Percentiles rank a stretch among this genome's conserved stretches.
Conservation (phyloP, 2,113 vertebrate genomes). For the Anarhynchus alexandrinus region DNA sequence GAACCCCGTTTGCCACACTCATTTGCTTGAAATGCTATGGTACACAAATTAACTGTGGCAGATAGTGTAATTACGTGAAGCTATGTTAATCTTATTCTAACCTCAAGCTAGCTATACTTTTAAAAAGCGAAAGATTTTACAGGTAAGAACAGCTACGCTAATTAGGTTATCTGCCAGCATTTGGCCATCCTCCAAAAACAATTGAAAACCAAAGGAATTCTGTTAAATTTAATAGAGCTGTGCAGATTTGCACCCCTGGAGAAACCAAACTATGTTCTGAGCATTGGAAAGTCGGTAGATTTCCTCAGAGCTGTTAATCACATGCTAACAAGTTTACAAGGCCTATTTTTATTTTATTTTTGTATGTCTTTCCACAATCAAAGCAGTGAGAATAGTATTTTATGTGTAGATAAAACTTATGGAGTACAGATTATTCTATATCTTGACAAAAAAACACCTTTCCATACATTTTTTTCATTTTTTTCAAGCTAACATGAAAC, state of each 20-base stretch:
- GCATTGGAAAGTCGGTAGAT: neutral
- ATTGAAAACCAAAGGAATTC: neutral
- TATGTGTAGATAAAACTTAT: neutral
- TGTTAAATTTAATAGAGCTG: neutral
- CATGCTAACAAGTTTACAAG: neutral
- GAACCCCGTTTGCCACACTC: neutral
- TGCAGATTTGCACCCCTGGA: neutral
- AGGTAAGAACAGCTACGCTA: neutral
- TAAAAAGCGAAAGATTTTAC: neutral
- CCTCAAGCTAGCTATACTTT: neutral
- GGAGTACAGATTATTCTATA: neutral
- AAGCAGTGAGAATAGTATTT: neutral
- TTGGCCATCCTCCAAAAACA: neutral
- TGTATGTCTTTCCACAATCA: neutral
- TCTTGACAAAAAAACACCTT: neutral
- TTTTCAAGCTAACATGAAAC: neutral
- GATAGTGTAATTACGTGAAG: neutral
- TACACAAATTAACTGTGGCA: neutral
- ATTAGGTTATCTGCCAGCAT: neutral
- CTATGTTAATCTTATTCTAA: neutral
- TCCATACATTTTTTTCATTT: neutral
- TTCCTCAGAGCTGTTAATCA: neutral
- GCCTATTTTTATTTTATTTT: neutral
- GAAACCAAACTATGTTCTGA: neutral
- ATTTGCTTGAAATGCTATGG: neutral